Base-by-base conservation (phyloP, 2,797 vertebrate genomes). In the Ispidina picta region DNA sequence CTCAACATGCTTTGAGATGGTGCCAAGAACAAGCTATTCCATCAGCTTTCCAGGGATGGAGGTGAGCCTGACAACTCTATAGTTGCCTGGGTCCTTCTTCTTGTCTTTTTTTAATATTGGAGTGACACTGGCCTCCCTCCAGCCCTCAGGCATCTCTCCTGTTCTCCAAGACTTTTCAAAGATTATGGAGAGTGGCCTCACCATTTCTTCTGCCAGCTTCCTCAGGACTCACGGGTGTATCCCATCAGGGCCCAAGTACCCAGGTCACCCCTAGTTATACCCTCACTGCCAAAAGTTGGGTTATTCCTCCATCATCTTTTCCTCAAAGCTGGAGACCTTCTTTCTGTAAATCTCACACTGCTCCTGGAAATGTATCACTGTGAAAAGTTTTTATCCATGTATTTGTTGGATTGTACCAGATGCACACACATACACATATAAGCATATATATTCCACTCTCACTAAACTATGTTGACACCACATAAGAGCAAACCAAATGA, bases 351-450 rank as follows among this genome's bases (percentile, higher is more conserved):
- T 39, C 62, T 77, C 6, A 1, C 16, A 10, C 19, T 29, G 43
- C 33, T 46, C 43, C 48, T 71, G 31, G 44, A 75, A 77, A 69
- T 0, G 0, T n/a, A 23, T 48, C 19, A 21, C 49, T 22, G 5
- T 28, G 62, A 29, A 55, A 76, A 72, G 29, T 10, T 86, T 33
- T 73, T 39, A 44, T 52, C 46, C 12, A 29, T 11, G 3, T 70
- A 2, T 62, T 62, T 65, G 12, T 25, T 74, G 33, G 25, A 37
- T 26, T 58, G 15, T 64, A 52, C 37, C 23, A 41, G 58, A 20
- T 6, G 15, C 7, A 10, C 6, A 15, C 7, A 10, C 9, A 16
- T 12, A 8, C 4, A 29, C 3, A 7, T 25, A 6, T 6, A 8
- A 4, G 4, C 26, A 8, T 15, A 10, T 41, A 48, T 39, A 43